These are phyloP conservation scores for Cecidostiba fungosa DNA, from an alignment of 2,888 invertebrate species.

Conservation along the genomic window DNA sequence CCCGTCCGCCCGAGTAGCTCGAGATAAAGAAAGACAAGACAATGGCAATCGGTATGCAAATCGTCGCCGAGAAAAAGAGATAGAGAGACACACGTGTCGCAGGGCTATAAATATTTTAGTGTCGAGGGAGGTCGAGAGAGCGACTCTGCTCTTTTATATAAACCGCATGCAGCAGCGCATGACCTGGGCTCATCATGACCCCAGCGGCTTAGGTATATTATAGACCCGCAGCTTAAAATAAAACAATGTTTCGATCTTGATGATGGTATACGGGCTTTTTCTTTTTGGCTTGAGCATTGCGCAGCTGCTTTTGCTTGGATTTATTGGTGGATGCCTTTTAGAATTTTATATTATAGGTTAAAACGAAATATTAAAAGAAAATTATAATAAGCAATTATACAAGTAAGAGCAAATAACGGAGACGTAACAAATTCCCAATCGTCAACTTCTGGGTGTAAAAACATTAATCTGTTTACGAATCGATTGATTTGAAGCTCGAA, in stretches of 20 bases:
- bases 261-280: neutral
- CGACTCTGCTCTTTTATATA: neutral
- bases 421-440: conserved; percentile 51
- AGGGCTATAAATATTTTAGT: neutral
- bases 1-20: neutral
- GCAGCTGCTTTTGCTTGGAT: neutral
- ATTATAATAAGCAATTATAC: too few species aligned
- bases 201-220: neutral
- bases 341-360: too few species aligned
- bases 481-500: too few species aligned
- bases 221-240: neutral
- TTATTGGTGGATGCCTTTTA: neutral
- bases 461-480: too few species aligned
- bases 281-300: neutral
- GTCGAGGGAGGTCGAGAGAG: neutral
- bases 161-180: neutral
- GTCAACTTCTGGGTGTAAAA: too few species aligned
- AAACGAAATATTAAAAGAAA: too few species aligned
- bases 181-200: neutral
- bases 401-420: neutral
- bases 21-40: neutral
- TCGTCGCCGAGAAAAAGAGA: neutral
- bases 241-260: neutral
- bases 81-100: neutral
- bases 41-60: conserved; percentile 12